Evolutionary conservation across 2,113 vertebrate species (phyloP), one percentile per base, ranked within the genome.

Genomic region (Elgaria multicarinata): DNA sequence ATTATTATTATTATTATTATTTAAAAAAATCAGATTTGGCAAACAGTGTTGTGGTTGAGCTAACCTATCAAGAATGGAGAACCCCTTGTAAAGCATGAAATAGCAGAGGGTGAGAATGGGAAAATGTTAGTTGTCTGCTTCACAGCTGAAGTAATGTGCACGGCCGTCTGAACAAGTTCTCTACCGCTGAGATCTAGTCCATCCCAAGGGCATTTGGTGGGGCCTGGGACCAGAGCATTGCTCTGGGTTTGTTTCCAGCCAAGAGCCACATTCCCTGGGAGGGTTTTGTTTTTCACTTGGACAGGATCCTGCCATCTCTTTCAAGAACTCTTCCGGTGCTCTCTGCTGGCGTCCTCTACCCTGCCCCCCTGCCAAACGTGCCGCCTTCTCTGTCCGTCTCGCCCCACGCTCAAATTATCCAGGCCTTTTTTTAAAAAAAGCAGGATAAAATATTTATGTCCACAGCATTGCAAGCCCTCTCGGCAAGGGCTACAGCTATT

Each of bases 401-500:
- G 94, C 81, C 94, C 96, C 94, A 93, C 82, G 86, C 95, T 94
- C 93, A 95, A 89, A 91, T 87, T 92, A 93, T 94, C 93, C 92
- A 46, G 64, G 94, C 94, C 79, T 55, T 55, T 39, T 39, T 74
- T 86, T 75, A 58, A 69, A n/a, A n/a, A n/a, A n/a, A n/a, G n/a
- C 76, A 28, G 97, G 95, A 98, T 99, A 95, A 99, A 99, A 98
- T 99, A 99, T 99, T 99, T 97, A 99, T 98, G 97, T 92, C 78
- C 8, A 95, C 78, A 10, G 96, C 90, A 92, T 97, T 98, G 98
- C 95, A 88, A 97, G 97, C 93, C 94, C 96, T 97, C 97, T 96
- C 97, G 96, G 96, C 95, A 94, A 95, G 95, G 96, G 92, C 96
- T 95, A 96, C 95, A 58, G 83, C 91, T 80, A 95, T 95, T 91